Evolutionary conservation across 2,888 invertebrate genomes (phyloP), one percentile per base, ranked within the genome.

Genomic region (Caenorhabditis auriculariae): DNA sequence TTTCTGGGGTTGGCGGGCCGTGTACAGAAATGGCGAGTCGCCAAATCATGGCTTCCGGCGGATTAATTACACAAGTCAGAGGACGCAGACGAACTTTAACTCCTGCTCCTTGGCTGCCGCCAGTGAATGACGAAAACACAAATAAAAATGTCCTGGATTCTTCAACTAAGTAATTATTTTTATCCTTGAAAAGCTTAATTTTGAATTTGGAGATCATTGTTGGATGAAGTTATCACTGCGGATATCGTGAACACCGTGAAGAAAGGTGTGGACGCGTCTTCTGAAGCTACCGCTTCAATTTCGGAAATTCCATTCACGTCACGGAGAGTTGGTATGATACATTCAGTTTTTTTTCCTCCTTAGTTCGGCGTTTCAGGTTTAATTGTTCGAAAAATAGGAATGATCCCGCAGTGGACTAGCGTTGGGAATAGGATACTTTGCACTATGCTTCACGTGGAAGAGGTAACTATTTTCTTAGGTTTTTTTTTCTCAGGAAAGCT

Each of bases 391-490:
- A 79, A 79, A 56, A 76, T 79, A 29, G 79, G 80, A 35, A 80
- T 80, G 80, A 45, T 12, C 93, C 96, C 42, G 94, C 96, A 51
- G 93, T 96, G 51, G 90, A 68, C 66, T 1, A 60, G 49, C 26
- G 57, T 59, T n/a, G 80, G 80, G n/a, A 66, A 64, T n/a, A 62
- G 77, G 15, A 66, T 76, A 19, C 60, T 80, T n/a, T 80, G 78
- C 56, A 80, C 80, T 7, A 54, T 80, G 12, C 66, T 80, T 9
- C 69, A 80, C 43, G 88, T 93, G 12, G 85, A 89, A 28, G 95
- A 96, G 82, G 96, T 60, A 17, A 35, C 23, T 28, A 19, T 29
- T 32, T 35, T 32, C 15, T 46, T 46, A 15, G n/a, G 17, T 21
- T 5, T 48, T 6, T 6, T n/a, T 4, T n/a, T 39, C 4, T 24